phyloP scores from a whole-genome alignment of 2,888 invertebrate species.

The Drosophila affinis region DNA sequence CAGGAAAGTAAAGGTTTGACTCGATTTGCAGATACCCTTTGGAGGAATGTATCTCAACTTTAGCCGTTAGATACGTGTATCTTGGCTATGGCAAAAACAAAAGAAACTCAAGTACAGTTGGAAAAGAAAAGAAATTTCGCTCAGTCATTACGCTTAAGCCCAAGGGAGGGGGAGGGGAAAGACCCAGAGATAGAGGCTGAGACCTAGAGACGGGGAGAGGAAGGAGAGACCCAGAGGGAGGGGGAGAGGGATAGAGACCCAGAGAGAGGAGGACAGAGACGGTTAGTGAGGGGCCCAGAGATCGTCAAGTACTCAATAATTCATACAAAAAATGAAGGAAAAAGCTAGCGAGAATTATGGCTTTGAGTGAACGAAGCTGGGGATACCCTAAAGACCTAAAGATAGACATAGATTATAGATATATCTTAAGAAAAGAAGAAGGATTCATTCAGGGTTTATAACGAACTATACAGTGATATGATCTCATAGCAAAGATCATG shows the following conservation, averaged over 20 bases:
- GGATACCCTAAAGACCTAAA: no score
- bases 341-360: no score
- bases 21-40: constrained; percentile 53
- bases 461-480: no score
- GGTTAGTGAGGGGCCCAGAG: constrained; percentile 23
- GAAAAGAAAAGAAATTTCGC: constrained; percentile 60
- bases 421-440: no score
- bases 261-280: constrained; percentile 29
- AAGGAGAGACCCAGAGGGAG: constrained; percentile 19
- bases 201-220: constrained; percentile 30
- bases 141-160: constrained; percentile 62
- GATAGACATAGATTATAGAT: no score
- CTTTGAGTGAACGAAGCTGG: no score
- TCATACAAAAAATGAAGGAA: constrained; percentile 50
- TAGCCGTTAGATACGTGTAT: constrained; percentile 47
- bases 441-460: no score
- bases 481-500: no score
- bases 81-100: constrained; percentile 63
- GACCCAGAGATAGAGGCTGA: constrained; percentile 6
- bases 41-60: constrained; percentile 5
- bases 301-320: constrained; percentile 72
- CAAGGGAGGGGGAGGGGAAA: background rate
- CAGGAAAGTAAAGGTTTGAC: constrained; percentile 12
- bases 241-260: constrained; percentile 16
- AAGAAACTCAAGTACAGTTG: constrained; percentile 64